Conservation (phyloP, 2,797 vertebrate genomes). For the Anguilla pacifica region DNA sequence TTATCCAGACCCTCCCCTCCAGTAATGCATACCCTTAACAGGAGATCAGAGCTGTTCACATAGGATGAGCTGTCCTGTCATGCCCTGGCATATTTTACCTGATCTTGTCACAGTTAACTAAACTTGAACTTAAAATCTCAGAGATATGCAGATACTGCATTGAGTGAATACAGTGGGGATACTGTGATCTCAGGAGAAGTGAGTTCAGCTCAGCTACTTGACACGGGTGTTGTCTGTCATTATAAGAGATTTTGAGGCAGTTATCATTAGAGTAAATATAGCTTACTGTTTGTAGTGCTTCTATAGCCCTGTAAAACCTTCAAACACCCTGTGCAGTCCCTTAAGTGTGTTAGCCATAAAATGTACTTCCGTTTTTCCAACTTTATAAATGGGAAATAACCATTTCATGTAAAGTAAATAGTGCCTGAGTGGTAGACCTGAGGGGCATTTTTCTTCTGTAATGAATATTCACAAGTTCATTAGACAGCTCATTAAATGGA, state of each 20-base stretch:
- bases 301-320: neutral
- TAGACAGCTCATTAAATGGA: too few relatives aligned
- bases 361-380: too few relatives aligned
- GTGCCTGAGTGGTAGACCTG: too few relatives aligned
- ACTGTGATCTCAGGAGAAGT: neutral
- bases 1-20: neutral
- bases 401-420: too few relatives aligned
- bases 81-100: neutral
- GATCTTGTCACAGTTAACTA: neutral
- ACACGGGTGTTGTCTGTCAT: too few relatives aligned
- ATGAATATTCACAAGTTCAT: too few relatives aligned
- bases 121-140: neutral
- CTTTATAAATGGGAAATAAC: too few relatives aligned
- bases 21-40: neutral
- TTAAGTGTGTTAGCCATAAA: too few relatives aligned
- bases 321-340: too few relatives aligned
- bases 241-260: neutral
- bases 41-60: conserved; percentile 11
- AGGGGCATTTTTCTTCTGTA: too few relatives aligned
- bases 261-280: neutral
- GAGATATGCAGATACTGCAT: neutral
- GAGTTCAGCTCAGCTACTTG: neutral
- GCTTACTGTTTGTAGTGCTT: neutral
- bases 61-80: neutral
- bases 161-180: neutral